Evolutionary conservation across 1,140 invertebrate genomes (phyloP), one percentile per base, ranked within the genome.

Genomic region (Sycobia sp.): DNA sequence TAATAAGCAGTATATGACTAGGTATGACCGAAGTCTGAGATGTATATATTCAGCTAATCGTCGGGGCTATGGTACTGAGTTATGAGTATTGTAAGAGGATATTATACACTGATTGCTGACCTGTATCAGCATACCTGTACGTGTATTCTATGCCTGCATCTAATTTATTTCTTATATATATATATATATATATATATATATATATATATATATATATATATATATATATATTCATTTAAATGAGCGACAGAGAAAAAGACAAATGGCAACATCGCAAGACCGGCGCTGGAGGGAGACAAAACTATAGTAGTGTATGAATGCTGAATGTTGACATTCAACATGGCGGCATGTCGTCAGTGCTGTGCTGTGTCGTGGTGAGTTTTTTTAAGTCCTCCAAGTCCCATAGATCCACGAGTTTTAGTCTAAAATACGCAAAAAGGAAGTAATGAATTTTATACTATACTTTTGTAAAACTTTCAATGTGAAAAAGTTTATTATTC

Each of bases 271-370:
- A 34, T 49, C 44, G 60, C 60, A 25, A 55, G 41, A 62, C 60
- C 60, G 60, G 60, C 60, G 18, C 39, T 62, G 60, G 60, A 62
- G 41, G 51, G 60, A 62, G 60, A 62, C 60, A 62, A 62, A 62
- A 63, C 54, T 57, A n/a, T n/a, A n/a, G n/a, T n/a, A 63, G 62
- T 54, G 56, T 59, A 41, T 46, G 62, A 58, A 54, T 59, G 55
- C 62, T 66, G 73, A 77, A 83, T 84, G 83, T 85, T 86, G 84
- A 86, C 85, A 86, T 86, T 85, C 88, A 92, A 92, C 89, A 94
- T 94, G 91, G 91, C 91, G 91, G 91, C 89, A 91, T 92, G 90
- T 91, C 90, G 90, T 91, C 91, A 92, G 91, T 92, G 90, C 89
- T 90, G 88, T 92, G 91, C 90, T 91, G 90, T 91, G 89, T 91